Percentiles rank a stretch among this genome's conserved stretches.
Conservation (phyloP, 2,113 vertebrate species). For the Himantopus leucocephalus region DNA sequence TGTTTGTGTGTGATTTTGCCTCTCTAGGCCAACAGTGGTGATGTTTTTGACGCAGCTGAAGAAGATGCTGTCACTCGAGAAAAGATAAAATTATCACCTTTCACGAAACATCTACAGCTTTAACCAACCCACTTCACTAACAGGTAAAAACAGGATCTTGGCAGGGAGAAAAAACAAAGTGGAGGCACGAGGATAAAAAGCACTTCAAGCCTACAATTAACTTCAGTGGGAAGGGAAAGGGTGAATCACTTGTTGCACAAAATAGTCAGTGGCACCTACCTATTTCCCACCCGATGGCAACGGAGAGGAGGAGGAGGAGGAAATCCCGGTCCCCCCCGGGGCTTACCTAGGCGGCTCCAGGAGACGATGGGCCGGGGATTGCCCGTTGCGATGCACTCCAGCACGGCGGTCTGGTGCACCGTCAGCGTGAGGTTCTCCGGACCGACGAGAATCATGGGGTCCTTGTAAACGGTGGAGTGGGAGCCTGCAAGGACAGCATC, state of each 20-base stretch:
- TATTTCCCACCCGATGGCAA: neutral
- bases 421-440: conserved; percentile 98
- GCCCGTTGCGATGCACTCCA: conserved; percentile 97
- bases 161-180: conserved; percentile 8
- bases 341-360: conserved; percentile 97
- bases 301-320: neutral
- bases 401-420: conserved; percentile 94
- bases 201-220: conserved; percentile 46
- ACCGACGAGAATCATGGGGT: conserved; percentile 93
- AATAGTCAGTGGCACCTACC: neutral
- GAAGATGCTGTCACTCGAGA: conserved; percentile 31
- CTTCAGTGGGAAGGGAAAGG: neutral
- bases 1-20: conserved; percentile 32
- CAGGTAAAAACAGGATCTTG: conserved; percentile 10
- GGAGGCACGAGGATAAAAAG: neutral
- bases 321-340: neutral
- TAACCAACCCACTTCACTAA: conserved; percentile 40
- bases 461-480: conserved; percentile 91
- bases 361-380: conserved; percentile 98
- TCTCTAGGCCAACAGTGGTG: conserved; percentile 40
- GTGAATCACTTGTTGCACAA: neutral
- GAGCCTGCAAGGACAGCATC: conserved; percentile 76
- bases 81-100: conserved; percentile 64
- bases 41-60: conserved; percentile 32
- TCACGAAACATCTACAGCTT: conserved; percentile 44